phyloP scores from a whole-genome alignment of 2,113 vertebrate genomes.

The Calidris pugnax region DNA sequence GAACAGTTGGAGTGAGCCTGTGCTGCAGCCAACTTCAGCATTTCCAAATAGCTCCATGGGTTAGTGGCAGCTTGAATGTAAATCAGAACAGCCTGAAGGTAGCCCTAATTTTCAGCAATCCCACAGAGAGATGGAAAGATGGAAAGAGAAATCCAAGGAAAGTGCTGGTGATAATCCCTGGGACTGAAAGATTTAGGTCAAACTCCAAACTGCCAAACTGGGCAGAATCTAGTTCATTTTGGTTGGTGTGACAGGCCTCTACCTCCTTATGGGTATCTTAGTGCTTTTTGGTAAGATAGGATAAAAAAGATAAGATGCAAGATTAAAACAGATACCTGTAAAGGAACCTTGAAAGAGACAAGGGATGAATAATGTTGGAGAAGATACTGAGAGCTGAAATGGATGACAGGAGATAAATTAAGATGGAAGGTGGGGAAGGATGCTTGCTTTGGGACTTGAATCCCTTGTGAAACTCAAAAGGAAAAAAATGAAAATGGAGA shows the following conservation, averaged over 20 bases:
- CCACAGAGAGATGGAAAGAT: background rate
- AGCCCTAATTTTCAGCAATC: background rate
- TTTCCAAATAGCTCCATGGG: background rate
- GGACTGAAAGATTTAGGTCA: background rate
- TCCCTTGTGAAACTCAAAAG: background rate
- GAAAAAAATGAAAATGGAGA: background rate
- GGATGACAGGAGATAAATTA: background rate
- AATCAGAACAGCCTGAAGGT: constrained; percentile 3
- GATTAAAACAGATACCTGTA: background rate
- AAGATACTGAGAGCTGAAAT: background rate
- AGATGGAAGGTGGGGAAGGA: background rate
- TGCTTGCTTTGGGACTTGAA: background rate
- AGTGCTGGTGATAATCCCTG: background rate
- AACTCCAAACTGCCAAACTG: background rate
- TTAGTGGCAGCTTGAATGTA: background rate
- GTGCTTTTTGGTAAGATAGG: background rate
- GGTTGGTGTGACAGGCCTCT: background rate
- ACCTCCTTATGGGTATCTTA: background rate
- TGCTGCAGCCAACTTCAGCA: background rate
- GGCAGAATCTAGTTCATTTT: background rate
- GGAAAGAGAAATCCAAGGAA: background rate
- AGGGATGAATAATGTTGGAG: background rate
- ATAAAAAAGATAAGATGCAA: background rate
- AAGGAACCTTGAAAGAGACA: background rate
- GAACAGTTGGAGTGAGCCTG: background rate